A percentile compares a stretch with the other conserved stretches of the same genome.
These are phyloP conservation scores for Archips xylosteana DNA, from an alignment of 2,888 invertebrate genomes.

Conservation along the genomic window DNA sequence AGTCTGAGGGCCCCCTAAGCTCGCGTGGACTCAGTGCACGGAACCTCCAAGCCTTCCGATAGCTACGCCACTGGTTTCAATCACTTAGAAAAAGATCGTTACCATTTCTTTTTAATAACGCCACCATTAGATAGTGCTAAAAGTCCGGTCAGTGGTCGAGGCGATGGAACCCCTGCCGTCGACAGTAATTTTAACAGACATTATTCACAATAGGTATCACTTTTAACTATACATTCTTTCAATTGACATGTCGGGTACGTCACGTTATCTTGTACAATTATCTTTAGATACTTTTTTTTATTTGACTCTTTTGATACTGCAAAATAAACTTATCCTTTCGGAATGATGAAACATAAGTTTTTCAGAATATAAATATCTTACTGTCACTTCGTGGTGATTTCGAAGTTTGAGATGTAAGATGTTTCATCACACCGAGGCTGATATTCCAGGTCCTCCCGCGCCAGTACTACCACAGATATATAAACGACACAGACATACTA, in stretches of 20 bases:
- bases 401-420: conserved; percentile 3
- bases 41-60: too few relatives aligned
- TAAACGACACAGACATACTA: conserved; percentile 55
- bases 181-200: conserved; percentile 55
- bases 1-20: too few relatives aligned
- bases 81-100: too few relatives aligned
- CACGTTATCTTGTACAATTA: conserved; percentile 79
- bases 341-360: conserved; percentile 45
- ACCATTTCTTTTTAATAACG: too few relatives aligned
- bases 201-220: conserved; percentile 66
- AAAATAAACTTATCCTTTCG: conserved; percentile 53
- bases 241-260: conserved; percentile 84
- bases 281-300: conserved; percentile 61
- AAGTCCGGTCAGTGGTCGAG: neutral
- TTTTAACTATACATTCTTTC: conserved; percentile 78
- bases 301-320: conserved; percentile 59
- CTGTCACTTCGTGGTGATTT: neutral
- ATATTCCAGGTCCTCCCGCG: conserved; percentile 30
- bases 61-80: too few relatives aligned
- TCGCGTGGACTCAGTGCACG: too few relatives aligned
- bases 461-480: conserved; percentile 45
- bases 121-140: neutral
- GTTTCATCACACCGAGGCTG: conserved; percentile 52
- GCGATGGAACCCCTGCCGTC: conserved; percentile 11
- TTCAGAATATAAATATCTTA: neutral